Conservation (phyloP, 2,888 invertebrate genomes). For the Digitonthophagus gazella region DNA sequence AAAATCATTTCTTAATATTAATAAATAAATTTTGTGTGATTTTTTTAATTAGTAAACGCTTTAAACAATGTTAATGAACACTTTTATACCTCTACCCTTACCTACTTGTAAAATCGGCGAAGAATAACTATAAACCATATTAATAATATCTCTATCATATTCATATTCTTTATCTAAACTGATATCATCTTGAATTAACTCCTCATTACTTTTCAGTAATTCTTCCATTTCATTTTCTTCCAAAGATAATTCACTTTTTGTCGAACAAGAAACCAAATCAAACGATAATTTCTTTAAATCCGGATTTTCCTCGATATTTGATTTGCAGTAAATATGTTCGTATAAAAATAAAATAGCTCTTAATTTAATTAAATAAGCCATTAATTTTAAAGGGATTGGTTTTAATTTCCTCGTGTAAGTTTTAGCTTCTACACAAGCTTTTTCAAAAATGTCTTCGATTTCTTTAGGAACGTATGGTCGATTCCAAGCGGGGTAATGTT, state of each 20-base stretch:
- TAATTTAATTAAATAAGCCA: conserved; percentile 23
- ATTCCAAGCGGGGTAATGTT: conserved; percentile 25
- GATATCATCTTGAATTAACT: neutral
- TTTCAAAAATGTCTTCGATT: conserved; percentile 18
- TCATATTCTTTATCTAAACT: neutral
- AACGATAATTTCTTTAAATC: neutral
- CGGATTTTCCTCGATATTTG: neutral
- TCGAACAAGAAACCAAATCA: conserved; percentile 13
- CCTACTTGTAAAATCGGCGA: conserved; percentile 19
- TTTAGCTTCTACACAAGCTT: conserved; percentile 20
- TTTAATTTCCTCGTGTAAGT: conserved; percentile 17
- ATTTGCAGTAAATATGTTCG: conserved; percentile 23
- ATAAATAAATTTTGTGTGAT: too few species aligned
- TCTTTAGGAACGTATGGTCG: conserved; percentile 21
- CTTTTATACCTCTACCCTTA: too few species aligned
- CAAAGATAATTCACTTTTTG: neutral
- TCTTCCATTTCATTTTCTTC: conserved; percentile 7
- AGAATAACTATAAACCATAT: conserved; percentile 18
- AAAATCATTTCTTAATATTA: too few species aligned
- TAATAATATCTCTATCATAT: conserved; percentile 8
- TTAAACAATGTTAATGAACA: too few species aligned
- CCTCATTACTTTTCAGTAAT: neutral
- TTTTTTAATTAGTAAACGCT: too few species aligned
- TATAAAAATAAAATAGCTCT: conserved; percentile 18
- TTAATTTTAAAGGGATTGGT: conserved; percentile 23